Conservation (phyloP, 2,797 vertebrate genomes). For the Rhinoraja longicauda region DNA sequence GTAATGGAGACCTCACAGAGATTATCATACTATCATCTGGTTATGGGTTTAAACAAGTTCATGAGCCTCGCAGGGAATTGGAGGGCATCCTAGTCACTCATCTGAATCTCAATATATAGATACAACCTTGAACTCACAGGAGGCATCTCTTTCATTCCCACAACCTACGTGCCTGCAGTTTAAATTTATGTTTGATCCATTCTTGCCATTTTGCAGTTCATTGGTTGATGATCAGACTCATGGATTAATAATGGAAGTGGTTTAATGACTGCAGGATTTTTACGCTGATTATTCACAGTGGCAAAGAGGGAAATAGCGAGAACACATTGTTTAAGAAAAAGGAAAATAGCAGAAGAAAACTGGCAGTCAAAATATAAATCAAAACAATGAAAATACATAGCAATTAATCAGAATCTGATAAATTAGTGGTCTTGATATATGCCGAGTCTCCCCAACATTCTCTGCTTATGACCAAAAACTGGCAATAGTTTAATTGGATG, state of each 20-base stretch:
- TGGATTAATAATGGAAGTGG: not conserved
- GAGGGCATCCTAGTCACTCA: too few species aligned
- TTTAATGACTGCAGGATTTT: not conserved
- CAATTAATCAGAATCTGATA: not conserved
- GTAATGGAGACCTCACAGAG: not conserved
- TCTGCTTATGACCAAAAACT: too few species aligned
- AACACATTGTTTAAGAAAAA: not conserved
- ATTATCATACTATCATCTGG: not conserved
- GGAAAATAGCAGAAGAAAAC: not conserved
- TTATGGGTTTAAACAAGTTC: not conserved
- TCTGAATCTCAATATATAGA: not conserved
- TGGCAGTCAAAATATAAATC: not conserved
- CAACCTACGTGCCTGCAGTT: not conserved
- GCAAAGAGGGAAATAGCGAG: not conserved
- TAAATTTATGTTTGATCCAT: not conserved
- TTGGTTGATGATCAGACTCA: not conserved
- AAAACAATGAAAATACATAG: not conserved
- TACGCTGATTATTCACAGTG: not conserved
- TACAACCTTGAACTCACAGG: not conserved
- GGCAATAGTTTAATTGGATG: too few species aligned
- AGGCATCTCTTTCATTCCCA: not conserved
- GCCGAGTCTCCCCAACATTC: too few species aligned
- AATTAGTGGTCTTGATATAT: not conserved
- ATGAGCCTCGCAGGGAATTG: not conserved
- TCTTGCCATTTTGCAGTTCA: not conserved